Conservation (phyloP, 1,140 invertebrate species). For the Homalodisca vitripennis region DNA sequence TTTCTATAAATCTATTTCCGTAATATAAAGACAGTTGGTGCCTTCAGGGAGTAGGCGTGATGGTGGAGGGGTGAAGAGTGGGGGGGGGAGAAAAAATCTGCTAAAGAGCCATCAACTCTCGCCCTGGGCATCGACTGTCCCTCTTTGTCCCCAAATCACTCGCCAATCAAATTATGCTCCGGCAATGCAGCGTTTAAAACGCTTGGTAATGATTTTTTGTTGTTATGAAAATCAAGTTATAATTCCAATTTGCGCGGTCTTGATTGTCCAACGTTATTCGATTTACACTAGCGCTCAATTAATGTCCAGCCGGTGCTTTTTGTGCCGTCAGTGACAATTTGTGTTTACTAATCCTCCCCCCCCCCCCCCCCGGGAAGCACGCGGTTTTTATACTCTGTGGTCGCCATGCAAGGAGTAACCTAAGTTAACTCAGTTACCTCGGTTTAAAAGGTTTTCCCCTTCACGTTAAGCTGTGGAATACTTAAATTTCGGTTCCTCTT, state of each 20-base stretch:
- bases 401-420: too few relatives aligned
- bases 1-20: too few relatives aligned
- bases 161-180: conserved; percentile 21
- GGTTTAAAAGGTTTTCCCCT: too few relatives aligned
- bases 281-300: conserved; percentile 23
- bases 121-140: not conserved
- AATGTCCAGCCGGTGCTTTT: conserved; percentile 21
- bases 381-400: not conserved
- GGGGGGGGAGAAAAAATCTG: conserved; percentile 3
- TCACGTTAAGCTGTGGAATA: too few relatives aligned
- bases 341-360: not conserved
- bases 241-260: conserved; percentile 15
- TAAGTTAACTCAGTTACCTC: too few relatives aligned
- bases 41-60: too few relatives aligned
- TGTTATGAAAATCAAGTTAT: conserved; percentile 26
- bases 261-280: not conserved
- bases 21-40: too few relatives aligned
- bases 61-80: too few relatives aligned
- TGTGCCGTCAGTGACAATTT: conserved; percentile 16
- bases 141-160: conserved; percentile 23
- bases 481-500: too few relatives aligned
- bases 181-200: conserved; percentile 25
- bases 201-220: conserved; percentile 20
- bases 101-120: conserved; percentile 4
- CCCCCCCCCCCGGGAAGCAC: not conserved